Percentiles rank a stretch among this genome's conserved stretches.
Evolutionary conservation across 2,888 invertebrate species (phyloP).

Genomic region (Hetaerina titia): DNA sequence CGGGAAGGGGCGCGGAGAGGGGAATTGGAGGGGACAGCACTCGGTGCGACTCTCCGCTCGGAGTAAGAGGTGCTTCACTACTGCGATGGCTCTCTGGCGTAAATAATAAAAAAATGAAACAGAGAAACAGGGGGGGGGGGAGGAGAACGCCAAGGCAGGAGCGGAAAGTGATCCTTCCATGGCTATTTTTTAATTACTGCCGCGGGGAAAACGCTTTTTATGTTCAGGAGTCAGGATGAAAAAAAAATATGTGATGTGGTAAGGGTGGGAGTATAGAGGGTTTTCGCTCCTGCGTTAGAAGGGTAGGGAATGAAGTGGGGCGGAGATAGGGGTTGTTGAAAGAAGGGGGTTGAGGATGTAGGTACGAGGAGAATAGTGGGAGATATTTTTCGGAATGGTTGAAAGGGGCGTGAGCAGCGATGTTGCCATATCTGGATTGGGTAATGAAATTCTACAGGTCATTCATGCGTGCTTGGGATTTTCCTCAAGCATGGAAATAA

Average conservation of each 20-base stretch:
- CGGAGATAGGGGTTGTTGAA: neutral
- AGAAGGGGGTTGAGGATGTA: neutral
- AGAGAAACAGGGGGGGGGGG: neutral
- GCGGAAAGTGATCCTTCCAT: conserved; percentile 62
- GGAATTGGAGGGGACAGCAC: neutral
- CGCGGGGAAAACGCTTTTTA: conserved; percentile 58
- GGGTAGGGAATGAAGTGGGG: neutral
- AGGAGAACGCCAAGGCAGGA: conserved; percentile 32
- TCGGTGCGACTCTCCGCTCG: neutral
- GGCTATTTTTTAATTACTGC: conserved; percentile 66
- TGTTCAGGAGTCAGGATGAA: conserved; percentile 27
- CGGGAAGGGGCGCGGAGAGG: neutral
- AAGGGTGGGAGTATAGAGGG: neutral
- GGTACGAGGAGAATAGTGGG: neutral
- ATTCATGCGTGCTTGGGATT: neutral
- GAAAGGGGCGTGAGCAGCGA: neutral
- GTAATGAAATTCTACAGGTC: neutral
- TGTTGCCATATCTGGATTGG: neutral
- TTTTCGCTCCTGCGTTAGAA: neutral
- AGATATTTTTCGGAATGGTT: neutral
- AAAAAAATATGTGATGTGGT: conserved; percentile 56
- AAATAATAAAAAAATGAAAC: conserved; percentile 29
- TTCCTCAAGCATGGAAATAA: neutral
- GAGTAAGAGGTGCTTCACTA: conserved; percentile 43
- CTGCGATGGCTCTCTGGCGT: conserved; percentile 29